Base-by-base conservation (phyloP, 2,888 invertebrate species). In the Chrysina gloriosa region DNA sequence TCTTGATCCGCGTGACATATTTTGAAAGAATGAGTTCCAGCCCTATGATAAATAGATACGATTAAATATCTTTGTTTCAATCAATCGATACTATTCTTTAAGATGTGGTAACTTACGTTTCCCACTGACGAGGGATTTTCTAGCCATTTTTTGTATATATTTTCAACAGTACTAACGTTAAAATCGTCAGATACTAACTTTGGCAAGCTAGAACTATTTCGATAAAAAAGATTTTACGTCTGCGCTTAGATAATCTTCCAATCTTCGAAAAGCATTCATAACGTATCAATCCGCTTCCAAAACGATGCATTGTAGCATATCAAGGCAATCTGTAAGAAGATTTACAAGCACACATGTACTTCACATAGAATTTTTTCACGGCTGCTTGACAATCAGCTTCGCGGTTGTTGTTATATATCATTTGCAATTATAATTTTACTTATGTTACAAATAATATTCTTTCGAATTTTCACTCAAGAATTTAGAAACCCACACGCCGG, bases 11-110 rank as follows among this genome's bases (percentile, higher is more conserved):
- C 19, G 48, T 14, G 63, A 48, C 14, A 50, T 23, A 48, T 48
- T 48, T 48, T 34, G 63, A 25, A 63, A 63, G 3, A 48, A 63
- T 2, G 34, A 29, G 34, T 23, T 45, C 63, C 63, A 63, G 1
- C 16, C 31, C 63, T 63, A 48, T 3, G 6, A 23, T 31, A 36
- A n/a, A n/a, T n/a, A n/a, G n/a, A 31, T 21, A 56, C 19, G n/a
- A 54, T 31, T 11, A 31, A 29, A 56, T 6, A 9, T 9, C 25
- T 9, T 50, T 25, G 27, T 25, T 23, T 27, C 11, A 9, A 25
- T 42, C 0, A 9, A n/a, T 39, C 25, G 25, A 14, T 23, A 19
- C 9, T 19, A 29, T 19, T 34, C 7, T 7, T 14, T 14, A 6
- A 27, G 6, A 16, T 7, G 6, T 31, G 19, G 19, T n/a, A 19